Base-by-base conservation (phyloP, 2,888 invertebrate genomes). In the Euclidia mi region DNA sequence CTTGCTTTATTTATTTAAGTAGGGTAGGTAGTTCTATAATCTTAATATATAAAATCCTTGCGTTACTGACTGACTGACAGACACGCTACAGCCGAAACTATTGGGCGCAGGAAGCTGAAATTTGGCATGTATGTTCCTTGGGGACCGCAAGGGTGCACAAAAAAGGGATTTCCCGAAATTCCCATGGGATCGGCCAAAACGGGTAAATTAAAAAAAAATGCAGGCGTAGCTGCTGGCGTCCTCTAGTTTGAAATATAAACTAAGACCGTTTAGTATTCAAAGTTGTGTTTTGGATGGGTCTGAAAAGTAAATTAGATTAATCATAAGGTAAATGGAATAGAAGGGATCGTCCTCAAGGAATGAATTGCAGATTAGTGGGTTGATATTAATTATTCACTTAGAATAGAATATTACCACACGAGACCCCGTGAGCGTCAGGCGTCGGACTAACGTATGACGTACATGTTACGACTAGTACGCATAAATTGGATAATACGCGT, bases 1-100 rank as follows among this genome's bases (percentile, higher is more conserved):
- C 48, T 20, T 31, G 25, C 15, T 17, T 48, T 40, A n/a, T n/a
- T n/a, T n/a, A 58, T 61, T 65, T 47, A 44, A 17, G 32, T 25
- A 49, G 43, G 14, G 44, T 57, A 56, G n/a, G n/a, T n/a, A 56
- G 42, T 18, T n/a, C 4, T 18, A 18, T 10, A 15, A 18, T 42
- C n/a, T n/a, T n/a, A n/a, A n/a, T n/a, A n/a, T n/a, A n/a, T n/a
- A n/a, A n/a, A n/a, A n/a, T n/a, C n/a, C n/a, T n/a, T n/a, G n/a
- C n/a, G n/a, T n/a, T n/a, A n/a, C n/a, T n/a, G n/a, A n/a, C n/a
- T n/a, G n/a, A n/a, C n/a, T n/a, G n/a, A n/a, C n/a, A n/a, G n/a
- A n/a, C n/a, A n/a, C n/a, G n/a, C n/a, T n/a, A n/a, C n/a, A n/a
- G n/a, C n/a, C n/a, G n/a, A n/a, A n/a, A n/a, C n/a, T n/a, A n/a